Evolutionary conservation across 2,797 vertebrate species (phyloP).

Genomic region (Leptoclinus maculatus): DNA sequence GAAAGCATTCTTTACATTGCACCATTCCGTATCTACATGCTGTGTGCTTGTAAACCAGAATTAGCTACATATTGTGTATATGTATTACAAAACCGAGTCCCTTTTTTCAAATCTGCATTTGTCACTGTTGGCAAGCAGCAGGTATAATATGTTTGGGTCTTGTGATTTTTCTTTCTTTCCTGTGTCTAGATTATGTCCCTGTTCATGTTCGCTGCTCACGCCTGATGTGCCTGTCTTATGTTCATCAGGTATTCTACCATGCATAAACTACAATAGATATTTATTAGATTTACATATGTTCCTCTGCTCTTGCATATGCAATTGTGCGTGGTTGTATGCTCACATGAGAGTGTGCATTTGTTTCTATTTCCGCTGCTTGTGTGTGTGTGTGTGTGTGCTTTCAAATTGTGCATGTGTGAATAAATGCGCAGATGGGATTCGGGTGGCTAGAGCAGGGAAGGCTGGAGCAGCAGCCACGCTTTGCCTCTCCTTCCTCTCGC

Average conservation of each 20-base stretch:
- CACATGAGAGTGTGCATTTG: slow-evolving; percentile 49
- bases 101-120: slow-evolving; percentile 32
- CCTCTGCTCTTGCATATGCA: slow-evolving; percentile 49
- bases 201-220: slow-evolving; percentile 34
- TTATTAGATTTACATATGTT: slow-evolving; percentile 63
- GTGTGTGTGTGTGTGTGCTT: slow-evolving; percentile 37
- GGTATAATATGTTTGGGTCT: neutral
- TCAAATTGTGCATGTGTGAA: slow-evolving; percentile 73
- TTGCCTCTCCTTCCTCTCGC: slow-evolving; percentile 65
- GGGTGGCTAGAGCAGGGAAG: slow-evolving; percentile 70
- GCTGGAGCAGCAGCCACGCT: slow-evolving; percentile 63
- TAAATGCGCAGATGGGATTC: slow-evolving; percentile 83
- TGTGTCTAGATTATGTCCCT: slow-evolving; percentile 22
- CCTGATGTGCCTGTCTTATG: slow-evolving; percentile 41
- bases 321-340: slow-evolving; percentile 45
- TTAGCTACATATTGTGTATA: slow-evolving; percentile 27
- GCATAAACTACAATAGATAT: slow-evolving; percentile 50
- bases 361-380: slow-evolving; percentile 38
- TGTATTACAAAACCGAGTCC: slow-evolving; percentile 15
- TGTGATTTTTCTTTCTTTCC: slow-evolving; percentile 18
- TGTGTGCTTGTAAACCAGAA: slow-evolving; percentile 25
- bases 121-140: neutral
- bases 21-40: slow-evolving; percentile 18
- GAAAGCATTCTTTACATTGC: slow-evolving; percentile 64
- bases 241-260: slow-evolving; percentile 41